Base-by-base conservation (phyloP, 1,140 invertebrate species). In the Drosophila sulfurigaster region DNA sequence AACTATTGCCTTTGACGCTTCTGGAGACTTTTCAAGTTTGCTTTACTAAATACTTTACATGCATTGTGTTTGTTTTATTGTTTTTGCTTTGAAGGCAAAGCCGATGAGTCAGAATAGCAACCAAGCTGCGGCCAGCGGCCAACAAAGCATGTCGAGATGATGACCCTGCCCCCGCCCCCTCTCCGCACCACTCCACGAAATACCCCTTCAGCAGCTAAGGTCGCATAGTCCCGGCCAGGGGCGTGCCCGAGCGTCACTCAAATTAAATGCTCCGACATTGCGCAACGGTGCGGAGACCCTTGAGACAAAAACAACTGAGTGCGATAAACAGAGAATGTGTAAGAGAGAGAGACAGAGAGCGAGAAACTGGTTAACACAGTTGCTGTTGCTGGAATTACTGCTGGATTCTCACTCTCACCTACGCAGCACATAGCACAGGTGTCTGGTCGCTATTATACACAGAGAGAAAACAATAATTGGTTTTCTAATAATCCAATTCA, bases 131-230 rank as follows among this genome's bases (percentile, higher is more conserved):
- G 25, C 5, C 41, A 65, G 45, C 54, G 58, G 74, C 59, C 78
- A 85, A 49, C 70, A 75, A 83, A 81, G 66, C 81, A 78, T 86
- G 70, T 75, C 73, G 73, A 70, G 65, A 63, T 71, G 54, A 68
- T 58, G 58, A 56, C 65, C 59, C 13, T 48, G 2, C 46, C 16
- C 46, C 35, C n/a, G n/a, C 5, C 6, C n/a, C 28, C 30, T 20
- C 11, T 3, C 11, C 54, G 0, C 54, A 16, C 10, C 35, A 2
- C 35, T 10, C 35, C 10, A 3, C 35, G 0, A 5, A 7, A 32
- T 32, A 32, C 35, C 35, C 6, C 32, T 11, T 35, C 66, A 11
- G 28, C n/a, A n/a, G 2, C 59, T 38, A 11, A 28, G 32, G 48
- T 48, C 58, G 58, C 38, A 28, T 63, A 46, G 46, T 57, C 41